Conservation (phyloP, 2,113 vertebrate species). For the Albula goreensis region DNA sequence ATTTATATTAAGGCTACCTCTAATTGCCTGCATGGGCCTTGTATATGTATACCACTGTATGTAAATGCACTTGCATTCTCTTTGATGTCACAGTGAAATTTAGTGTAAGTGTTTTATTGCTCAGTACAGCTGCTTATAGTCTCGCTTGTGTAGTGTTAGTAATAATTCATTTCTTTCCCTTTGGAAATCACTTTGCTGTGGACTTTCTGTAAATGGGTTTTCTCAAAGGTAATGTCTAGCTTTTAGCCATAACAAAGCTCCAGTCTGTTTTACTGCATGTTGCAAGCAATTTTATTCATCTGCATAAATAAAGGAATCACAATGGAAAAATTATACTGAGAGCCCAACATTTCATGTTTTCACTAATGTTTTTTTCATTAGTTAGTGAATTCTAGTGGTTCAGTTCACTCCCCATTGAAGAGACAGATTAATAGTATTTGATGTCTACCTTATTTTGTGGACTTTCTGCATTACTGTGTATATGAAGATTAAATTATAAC, state of each 20-base stretch:
- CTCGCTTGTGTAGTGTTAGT: not conserved
- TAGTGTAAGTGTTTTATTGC: not conserved
- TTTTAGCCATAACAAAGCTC: conserved; percentile 6
- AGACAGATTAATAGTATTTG: not conserved
- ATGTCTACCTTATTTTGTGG: not conserved
- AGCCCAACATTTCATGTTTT: not conserved
- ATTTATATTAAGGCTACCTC: not conserved
- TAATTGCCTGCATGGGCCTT: not conserved
- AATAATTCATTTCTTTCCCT: conserved; percentile 11
- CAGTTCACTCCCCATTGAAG: not conserved
- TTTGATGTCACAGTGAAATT: not conserved
- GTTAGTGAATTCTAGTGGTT: not conserved
- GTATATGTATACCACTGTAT: not conserved
- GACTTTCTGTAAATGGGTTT: conserved; percentile 7
- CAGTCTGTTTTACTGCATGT: conserved; percentile 3
- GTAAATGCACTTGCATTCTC: not conserved
- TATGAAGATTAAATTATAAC: not conserved
- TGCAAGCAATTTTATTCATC: not conserved
- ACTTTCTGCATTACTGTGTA: not conserved
- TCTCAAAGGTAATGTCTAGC: conserved; percentile 13
- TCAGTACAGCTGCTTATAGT: not conserved
- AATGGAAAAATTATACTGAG: not conserved
- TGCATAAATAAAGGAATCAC: not conserved
- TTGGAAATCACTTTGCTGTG: not conserved
- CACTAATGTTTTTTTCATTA: not conserved